A percentile compares a stretch with the other conserved stretches of the same genome.
phyloP scores from a whole-genome alignment of 2,113 vertebrate species.

The Centrocercus urophasianus region DNA sequence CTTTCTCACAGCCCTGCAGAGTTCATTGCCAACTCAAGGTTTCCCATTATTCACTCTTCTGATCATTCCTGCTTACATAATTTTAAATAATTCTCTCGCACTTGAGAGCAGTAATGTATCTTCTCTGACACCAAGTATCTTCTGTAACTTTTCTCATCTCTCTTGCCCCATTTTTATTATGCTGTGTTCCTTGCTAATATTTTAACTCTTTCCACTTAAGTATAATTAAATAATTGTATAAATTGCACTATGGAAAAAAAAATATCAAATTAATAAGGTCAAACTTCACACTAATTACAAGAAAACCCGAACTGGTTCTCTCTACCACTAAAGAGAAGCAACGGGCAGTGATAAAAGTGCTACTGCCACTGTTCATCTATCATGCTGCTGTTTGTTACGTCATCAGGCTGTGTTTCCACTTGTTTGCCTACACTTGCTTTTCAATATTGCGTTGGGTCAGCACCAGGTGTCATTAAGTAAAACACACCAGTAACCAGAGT shows the following conservation, averaged over 20 bases:
- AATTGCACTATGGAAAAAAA: neutral
- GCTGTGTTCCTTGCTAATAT: neutral
- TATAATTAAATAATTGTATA: neutral
- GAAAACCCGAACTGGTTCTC: neutral
- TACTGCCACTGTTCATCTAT: neutral
- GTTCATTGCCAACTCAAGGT: neutral
- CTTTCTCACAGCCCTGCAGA: neutral
- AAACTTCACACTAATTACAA: neutral
- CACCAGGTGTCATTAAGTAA: neutral
- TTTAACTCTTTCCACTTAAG: neutral
- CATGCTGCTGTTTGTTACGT: fast-evolving
- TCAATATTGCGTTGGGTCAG: neutral
- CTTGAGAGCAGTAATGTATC: neutral
- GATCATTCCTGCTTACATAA: neutral
- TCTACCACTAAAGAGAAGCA: neutral
- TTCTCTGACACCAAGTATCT: neutral
- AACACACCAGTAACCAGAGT: neutral
- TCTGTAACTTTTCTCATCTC: neutral
- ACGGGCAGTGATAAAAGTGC: neutral
- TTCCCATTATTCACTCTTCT: constrained; percentile 26
- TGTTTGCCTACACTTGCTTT: neutral
- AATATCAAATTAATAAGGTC: neutral
- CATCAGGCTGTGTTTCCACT: neutral
- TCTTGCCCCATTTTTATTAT: neutral
- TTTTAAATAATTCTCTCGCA: neutral